Percentiles rank a stretch among this genome's conserved stretches.
Conservation (phyloP, 2,113 vertebrate genomes). For the Pholis gunnellus region DNA sequence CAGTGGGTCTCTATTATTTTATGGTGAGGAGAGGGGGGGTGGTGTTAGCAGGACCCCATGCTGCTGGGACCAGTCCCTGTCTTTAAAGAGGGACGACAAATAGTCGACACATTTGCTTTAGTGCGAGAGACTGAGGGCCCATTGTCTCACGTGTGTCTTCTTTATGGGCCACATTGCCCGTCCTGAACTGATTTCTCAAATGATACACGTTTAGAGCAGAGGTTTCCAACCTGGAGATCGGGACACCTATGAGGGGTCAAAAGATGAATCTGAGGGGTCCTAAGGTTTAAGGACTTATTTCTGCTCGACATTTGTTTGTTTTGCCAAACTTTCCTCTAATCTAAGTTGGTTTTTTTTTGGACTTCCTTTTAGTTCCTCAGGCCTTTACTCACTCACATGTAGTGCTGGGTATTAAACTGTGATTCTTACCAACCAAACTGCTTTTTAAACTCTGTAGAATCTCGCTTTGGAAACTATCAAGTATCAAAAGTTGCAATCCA, state of each 20-base stretch:
- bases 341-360: background rate
- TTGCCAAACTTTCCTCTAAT: background rate
- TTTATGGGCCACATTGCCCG: constrained; percentile 20
- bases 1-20: constrained; percentile 66
- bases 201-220: background rate
- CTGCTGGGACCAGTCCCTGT: constrained; percentile 67
- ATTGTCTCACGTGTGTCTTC: constrained; percentile 65
- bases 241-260: background rate
- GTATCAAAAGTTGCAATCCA: background rate
- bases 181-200: constrained; percentile 19
- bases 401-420: background rate
- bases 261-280: background rate
- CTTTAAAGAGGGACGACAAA: constrained; percentile 62
- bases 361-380: background rate
- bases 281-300: background rate
- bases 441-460: background rate
- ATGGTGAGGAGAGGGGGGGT: constrained; percentile 36
- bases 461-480: background rate
- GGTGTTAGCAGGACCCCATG: constrained; percentile 57
- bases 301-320: background rate
- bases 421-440: background rate
- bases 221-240: background rate
- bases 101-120: constrained; percentile 68
- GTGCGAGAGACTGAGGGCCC: constrained; percentile 46
- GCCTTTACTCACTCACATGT: background rate